Evolutionary conservation across 2,888 invertebrate genomes (phyloP).

Genomic region (Parasteatoda lunata): DNA sequence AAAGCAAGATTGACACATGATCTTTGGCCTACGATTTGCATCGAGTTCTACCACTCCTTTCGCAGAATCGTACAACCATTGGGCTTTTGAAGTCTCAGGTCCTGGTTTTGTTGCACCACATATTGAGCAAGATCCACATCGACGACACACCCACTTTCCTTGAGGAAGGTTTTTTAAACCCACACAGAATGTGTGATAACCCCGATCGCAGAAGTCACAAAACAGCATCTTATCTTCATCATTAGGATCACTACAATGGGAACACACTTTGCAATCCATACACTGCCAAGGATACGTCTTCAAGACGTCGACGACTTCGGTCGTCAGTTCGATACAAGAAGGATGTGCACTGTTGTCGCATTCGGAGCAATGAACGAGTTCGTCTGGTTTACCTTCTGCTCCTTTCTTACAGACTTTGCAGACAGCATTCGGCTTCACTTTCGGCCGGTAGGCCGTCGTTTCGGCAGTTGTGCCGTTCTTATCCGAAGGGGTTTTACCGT

Average conservation of each 20-base stretch:
- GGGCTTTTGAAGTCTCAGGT: constrained; percentile 49
- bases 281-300: constrained; percentile 94
- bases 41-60: constrained; percentile 5
- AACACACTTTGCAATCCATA: constrained; percentile 93
- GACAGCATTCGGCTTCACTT: constrained; percentile 60
- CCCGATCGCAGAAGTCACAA: constrained; percentile 95
- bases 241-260: constrained; percentile 85
- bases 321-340: constrained; percentile 87
- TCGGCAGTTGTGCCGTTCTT: constrained; percentile 18
- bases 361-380: constrained; percentile 79
- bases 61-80: constrained; percentile 58
- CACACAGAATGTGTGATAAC: constrained; percentile 94
- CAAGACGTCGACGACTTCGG: constrained; percentile 87
- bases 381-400: constrained; percentile 73
- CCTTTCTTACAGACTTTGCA: constrained; percentile 70
- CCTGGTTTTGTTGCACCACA: constrained; percentile 77
- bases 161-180: constrained; percentile 86
- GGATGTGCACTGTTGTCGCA: constrained; percentile 84
- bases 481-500: constrained; percentile 31
- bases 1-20: constrained; percentile 54
- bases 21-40: constrained; percentile 35
- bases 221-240: constrained; percentile 94
- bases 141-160: constrained; percentile 92
- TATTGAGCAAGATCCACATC: constrained; percentile 81
- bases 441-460: constrained; percentile 60